Percentiles rank a stretch among this genome's conserved stretches.
Conservation (phyloP, 2,888 invertebrate genomes). For the Troides oblongomaculatus region DNA sequence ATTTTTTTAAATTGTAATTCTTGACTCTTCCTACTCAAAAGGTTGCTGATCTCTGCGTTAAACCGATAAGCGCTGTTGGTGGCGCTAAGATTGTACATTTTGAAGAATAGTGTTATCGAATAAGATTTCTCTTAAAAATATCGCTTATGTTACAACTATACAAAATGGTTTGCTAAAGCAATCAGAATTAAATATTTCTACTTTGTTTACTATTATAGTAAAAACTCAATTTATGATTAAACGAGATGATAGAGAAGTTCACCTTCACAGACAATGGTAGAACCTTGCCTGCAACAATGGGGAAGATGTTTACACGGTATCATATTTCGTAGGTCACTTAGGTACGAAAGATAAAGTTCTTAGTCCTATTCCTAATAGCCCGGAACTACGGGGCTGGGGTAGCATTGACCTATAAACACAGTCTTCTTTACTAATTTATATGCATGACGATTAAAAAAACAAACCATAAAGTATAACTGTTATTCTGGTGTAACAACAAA, state of each 20-base stretch:
- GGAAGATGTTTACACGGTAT: no score
- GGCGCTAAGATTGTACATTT: not conserved
- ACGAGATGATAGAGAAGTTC: no score
- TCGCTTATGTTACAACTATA: not conserved
- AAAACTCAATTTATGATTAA: no score
- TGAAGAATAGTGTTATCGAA: not conserved
- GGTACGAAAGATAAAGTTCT: no score
- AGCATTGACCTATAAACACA: not conserved
- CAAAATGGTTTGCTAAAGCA: not conserved
- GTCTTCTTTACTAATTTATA: not conserved
- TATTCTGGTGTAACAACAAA: not conserved
- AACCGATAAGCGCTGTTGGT: not conserved
- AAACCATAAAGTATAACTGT: constrained; percentile 3
- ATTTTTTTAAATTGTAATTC: no score
- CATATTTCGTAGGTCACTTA: no score
- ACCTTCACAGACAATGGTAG: no score
- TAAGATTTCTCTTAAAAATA: not conserved
- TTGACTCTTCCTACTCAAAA: no score
- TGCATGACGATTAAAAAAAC: not conserved
- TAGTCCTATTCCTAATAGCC: no score
- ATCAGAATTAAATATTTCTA: no score
- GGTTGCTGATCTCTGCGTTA: not conserved
- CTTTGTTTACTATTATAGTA: no score
- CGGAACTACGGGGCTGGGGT: not conserved
- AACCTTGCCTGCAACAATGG: no score